Conservation (phyloP, 1,140 invertebrate genomes). For the Psilanteris sp. region DNA sequence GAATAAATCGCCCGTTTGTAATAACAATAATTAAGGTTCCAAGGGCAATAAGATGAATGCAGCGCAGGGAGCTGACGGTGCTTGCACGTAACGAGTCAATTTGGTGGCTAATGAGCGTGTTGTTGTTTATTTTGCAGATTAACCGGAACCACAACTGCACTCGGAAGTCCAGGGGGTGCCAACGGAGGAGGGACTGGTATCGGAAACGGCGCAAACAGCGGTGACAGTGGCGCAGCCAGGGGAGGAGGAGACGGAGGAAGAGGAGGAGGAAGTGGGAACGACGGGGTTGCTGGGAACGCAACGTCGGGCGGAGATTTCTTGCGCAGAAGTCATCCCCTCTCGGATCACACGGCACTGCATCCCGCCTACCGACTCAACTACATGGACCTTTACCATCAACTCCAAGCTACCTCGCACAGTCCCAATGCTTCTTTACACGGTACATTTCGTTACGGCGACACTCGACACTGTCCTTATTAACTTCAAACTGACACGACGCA, state of each 20-base stretch:
- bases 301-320: conserved; percentile 77
- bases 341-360: conserved; percentile 78
- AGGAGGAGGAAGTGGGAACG: conserved; percentile 67
- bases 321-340: conserved; percentile 77
- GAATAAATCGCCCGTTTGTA: not conserved
- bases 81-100: conserved; percentile 15
- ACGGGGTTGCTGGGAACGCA: conserved; percentile 70
- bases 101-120: conserved; percentile 12
- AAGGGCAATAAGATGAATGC: conserved; percentile 9
- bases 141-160: conserved; percentile 75
- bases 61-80: not conserved
- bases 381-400: conserved; percentile 80
- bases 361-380: conserved; percentile 79
- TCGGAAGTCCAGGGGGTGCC: conserved; percentile 69
- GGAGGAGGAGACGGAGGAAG: conserved; percentile 65
- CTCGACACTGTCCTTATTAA: no score
- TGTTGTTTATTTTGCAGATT: conserved; percentile 71
- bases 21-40: not conserved
- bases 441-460: conserved; percentile 60
- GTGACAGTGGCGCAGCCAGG: conserved; percentile 61
- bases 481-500: no score
- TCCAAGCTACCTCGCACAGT: conserved; percentile 81
- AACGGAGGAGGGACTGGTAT: conserved; percentile 70
- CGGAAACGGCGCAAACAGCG: conserved; percentile 63
- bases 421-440: conserved; percentile 81